A percentile compares a stretch with the other conserved stretches of the same genome.
Evolutionary conservation across 2,888 invertebrate species (phyloP).

Genomic region (Panorpa germanica): DNA sequence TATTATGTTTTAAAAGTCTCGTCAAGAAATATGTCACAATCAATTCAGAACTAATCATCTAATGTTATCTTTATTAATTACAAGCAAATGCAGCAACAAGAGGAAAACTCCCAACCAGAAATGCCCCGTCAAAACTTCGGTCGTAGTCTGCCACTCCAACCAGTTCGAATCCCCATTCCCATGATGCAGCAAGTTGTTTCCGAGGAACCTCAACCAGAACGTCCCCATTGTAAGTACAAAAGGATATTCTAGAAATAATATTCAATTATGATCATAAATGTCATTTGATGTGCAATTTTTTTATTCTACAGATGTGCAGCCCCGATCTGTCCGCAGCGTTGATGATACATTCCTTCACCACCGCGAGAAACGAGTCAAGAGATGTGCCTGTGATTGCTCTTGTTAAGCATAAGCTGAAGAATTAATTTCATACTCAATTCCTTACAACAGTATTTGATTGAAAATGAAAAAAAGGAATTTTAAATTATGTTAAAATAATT

Average conservation of each 20-base stretch:
- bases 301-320: constrained; percentile 51
- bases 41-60: too few relatives aligned
- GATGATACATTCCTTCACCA: constrained; percentile 30
- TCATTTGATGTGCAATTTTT: constrained; percentile 9
- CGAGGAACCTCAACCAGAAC: constrained; percentile 33
- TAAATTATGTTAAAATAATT: too few relatives aligned
- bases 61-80: too few relatives aligned
- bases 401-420: constrained; percentile 29
- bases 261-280: constrained; percentile 4
- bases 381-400: constrained; percentile 58
- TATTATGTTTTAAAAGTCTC: too few relatives aligned
- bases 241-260: constrained; percentile 3
- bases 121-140: constrained; percentile 24
- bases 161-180: constrained; percentile 31
- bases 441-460: too few relatives aligned
- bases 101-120: constrained; percentile 17
- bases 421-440: too few relatives aligned
- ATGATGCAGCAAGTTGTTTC: constrained; percentile 36
- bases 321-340: constrained; percentile 51
- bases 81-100: constrained; percentile 21
- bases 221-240: constrained; percentile 55
- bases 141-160: constrained; percentile 22
- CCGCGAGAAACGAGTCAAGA: constrained; percentile 46
- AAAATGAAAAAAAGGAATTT: too few relatives aligned
- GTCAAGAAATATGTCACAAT: too few relatives aligned